Conservation (phyloP, 2,888 invertebrate genomes). For the Drepana falcataria region DNA sequence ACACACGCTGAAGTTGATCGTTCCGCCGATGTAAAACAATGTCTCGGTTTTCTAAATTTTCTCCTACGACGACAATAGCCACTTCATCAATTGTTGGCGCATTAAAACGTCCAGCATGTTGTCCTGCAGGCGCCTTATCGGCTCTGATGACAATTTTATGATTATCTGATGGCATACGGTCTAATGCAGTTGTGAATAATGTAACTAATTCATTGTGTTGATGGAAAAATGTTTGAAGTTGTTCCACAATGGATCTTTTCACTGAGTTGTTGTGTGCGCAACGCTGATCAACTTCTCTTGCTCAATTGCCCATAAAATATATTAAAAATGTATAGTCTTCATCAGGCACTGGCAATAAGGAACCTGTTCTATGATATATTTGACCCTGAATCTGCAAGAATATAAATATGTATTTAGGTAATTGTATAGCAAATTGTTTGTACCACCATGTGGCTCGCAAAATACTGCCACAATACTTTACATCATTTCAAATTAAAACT, state of each 20-base stretch:
- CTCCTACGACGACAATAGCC: slow-evolving; percentile 28
- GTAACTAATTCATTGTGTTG: slow-evolving; percentile 14
- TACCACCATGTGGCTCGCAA: too few species aligned
- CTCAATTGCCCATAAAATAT: slow-evolving; percentile 23
- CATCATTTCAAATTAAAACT: too few species aligned
- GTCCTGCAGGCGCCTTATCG: slow-evolving; percentile 22
- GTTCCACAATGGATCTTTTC: slow-evolving; percentile 21
- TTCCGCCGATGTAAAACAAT: slow-evolving; percentile 12
- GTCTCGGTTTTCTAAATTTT: slow-evolving; percentile 22
- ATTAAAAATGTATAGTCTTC: slow-evolving; percentile 19
- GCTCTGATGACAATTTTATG: slow-evolving; percentile 26
- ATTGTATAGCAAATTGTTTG: too few species aligned
- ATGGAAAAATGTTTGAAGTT: slow-evolving; percentile 23
- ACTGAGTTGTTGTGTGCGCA: slow-evolving; percentile 19
- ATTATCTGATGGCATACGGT: slow-evolving; percentile 23
- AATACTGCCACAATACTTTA: too few species aligned
- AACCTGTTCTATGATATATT: slow-evolving; percentile 21
- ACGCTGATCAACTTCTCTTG: slow-evolving; percentile 17
- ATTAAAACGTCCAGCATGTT: slow-evolving; percentile 24
- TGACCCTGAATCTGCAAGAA: slow-evolving; percentile 22
- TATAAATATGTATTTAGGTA: slow-evolving; percentile 12
- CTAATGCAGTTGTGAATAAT: slow-evolving; percentile 18
- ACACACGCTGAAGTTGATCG: slow-evolving; percentile 6
- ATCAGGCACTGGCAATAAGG: slow-evolving; percentile 19
- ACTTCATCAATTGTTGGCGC: slow-evolving; percentile 27